Percentiles rank a stretch among this genome's conserved stretches.
These are phyloP conservation scores for Brachymystax lenok DNA, from an alignment of 2,797 vertebrate genomes.

Conservation along the genomic window DNA sequence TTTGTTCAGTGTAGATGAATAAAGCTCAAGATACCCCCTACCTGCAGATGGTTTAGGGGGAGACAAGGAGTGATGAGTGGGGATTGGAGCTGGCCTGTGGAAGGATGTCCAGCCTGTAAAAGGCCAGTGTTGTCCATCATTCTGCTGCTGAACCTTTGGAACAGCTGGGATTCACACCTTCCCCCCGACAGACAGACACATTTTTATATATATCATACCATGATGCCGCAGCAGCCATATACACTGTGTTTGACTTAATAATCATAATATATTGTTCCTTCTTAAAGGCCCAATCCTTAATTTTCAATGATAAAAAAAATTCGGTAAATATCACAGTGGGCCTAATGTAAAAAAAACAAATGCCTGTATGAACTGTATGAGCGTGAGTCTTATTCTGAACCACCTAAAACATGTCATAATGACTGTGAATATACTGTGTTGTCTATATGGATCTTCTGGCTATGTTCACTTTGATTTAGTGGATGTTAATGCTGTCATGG, in stretches of 20 bases:
- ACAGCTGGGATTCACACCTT: conserved; percentile 1
- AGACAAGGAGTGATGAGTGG: too few species aligned
- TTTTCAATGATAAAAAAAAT: too few species aligned
- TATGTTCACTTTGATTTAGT: background rate
- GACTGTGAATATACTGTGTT: background rate
- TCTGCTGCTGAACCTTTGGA: background rate
- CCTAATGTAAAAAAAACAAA: too few species aligned
- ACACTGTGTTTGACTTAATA: background rate
- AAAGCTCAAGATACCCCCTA: background rate
- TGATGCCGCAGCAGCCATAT: background rate
- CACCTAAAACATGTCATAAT: background rate
- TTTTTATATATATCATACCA: background rate
- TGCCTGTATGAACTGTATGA: background rate
- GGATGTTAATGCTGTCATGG: too few species aligned
- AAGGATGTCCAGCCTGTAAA: background rate
- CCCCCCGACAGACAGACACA: conserved; percentile 4
- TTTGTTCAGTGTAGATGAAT: background rate
- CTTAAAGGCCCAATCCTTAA: too few species aligned
- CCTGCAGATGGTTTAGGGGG: background rate
- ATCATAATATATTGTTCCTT: background rate
- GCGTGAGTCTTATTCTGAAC: background rate
- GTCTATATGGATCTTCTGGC: background rate
- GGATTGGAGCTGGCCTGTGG: background rate
- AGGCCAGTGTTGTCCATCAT: conserved; percentile 8
- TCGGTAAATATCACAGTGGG: too few species aligned